Conservation (phyloP, 2,113 vertebrate species). For the Myanophis thanlyinensis region DNA sequence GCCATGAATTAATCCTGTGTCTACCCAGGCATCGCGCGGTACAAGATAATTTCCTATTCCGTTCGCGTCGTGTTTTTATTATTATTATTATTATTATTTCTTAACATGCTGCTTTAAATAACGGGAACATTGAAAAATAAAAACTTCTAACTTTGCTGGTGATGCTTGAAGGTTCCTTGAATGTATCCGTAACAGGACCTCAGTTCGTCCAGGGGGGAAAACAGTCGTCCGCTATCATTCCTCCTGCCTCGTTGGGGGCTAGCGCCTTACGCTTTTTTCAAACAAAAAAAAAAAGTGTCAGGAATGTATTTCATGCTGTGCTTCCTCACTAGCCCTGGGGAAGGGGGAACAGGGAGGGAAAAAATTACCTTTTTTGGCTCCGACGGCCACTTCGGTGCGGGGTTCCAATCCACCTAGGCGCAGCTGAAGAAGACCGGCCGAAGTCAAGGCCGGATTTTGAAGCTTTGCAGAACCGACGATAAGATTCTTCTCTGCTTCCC, state of each 20-base stretch:
- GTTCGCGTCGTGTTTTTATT: neutral
- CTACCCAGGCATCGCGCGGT: slow-evolving; percentile 3
- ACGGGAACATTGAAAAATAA: slow-evolving; percentile 7
- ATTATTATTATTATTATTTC: neutral
- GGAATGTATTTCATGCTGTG: slow-evolving; percentile 67
- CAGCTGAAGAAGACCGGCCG: slow-evolving; percentile 21
- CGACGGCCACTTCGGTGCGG: slow-evolving; percentile 69
- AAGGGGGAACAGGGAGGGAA: slow-evolving; percentile 31
- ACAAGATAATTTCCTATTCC: neutral
- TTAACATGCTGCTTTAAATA: slow-evolving; percentile 44
- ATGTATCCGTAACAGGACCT: slow-evolving; percentile 65
- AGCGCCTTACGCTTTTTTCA: slow-evolving; percentile 22
- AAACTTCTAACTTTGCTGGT: slow-evolving; percentile 44
- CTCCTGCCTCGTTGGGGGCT: neutral
- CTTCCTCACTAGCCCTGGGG: slow-evolving; percentile 67
- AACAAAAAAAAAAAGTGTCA: slow-evolving; percentile 19
- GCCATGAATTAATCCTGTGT: neutral
- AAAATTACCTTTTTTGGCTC: slow-evolving; percentile 51
- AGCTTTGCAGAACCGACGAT: neutral
- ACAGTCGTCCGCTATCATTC: slow-evolving; percentile 28
- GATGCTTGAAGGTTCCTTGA: slow-evolving; percentile 60
- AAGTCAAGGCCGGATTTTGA: slow-evolving; percentile 7
- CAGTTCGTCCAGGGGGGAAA: neutral
- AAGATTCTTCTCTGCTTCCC: slow-evolving; percentile 13
- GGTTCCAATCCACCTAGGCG: neutral